These are phyloP conservation scores for Beris morrisii DNA, from an alignment of 2,888 invertebrate genomes.

Conservation along the genomic window DNA sequence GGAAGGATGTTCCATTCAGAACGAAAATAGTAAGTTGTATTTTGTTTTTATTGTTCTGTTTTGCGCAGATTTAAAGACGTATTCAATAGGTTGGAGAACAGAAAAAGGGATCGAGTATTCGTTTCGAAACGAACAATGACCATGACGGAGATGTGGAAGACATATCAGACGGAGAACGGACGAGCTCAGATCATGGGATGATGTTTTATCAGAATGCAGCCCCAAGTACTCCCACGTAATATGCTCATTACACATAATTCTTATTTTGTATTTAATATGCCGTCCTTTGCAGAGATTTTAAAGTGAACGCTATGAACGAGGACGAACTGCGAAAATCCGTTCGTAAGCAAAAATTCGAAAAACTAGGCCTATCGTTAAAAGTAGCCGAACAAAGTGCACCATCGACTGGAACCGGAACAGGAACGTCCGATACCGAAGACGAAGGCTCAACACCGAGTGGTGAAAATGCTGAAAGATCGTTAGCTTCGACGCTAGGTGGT, in stretches of 20 bases:
- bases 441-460: conserved; percentile 79
- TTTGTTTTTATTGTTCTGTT: conserved; percentile 1
- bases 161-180: conserved; percentile 79
- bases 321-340: conserved; percentile 79
- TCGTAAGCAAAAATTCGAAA: conserved; percentile 67
- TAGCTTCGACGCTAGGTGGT: conserved; percentile 67
- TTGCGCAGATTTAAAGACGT: not conserved
- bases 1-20: conserved; percentile 34
- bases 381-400: conserved; percentile 56
- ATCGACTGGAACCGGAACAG: conserved; percentile 62
- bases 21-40: conserved; percentile 32
- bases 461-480: conserved; percentile 73
- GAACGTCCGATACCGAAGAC: conserved; percentile 76
- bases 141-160: conserved; percentile 87
- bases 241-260: conserved; percentile 24
- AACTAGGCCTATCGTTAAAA: conserved; percentile 54
- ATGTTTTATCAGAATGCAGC: conserved; percentile 69
- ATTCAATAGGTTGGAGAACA: conserved; percentile 32
- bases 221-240: conserved; percentile 56
- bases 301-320: conserved; percentile 85
- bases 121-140: conserved; percentile 71
- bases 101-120: conserved; percentile 38
- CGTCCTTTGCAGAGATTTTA: conserved; percentile 69
- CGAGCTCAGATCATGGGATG: conserved; percentile 72
- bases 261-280: conserved; percentile 6